A percentile compares a stretch with the other conserved stretches of the same genome.
Conservation (phyloP, 2,888 invertebrate species). For the Agonum fuliginosum region DNA sequence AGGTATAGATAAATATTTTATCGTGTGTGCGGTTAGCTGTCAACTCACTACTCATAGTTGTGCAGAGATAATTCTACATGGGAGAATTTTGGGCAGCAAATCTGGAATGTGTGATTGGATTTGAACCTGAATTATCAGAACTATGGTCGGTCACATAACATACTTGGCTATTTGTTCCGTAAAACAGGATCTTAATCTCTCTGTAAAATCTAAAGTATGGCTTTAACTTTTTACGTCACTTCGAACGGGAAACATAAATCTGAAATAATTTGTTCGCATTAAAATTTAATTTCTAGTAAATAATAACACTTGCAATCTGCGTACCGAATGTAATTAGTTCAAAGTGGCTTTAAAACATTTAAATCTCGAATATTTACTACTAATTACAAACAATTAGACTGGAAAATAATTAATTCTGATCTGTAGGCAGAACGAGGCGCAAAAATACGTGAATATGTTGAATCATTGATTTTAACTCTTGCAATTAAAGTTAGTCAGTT, state of each 20-base stretch:
- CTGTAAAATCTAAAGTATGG: not conserved
- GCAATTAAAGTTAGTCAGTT: not conserved
- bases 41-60: no score
- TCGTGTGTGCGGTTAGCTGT: no score
- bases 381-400: constrained; percentile 44
- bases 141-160: no score
- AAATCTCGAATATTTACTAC: constrained; percentile 23
- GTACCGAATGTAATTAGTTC: constrained; percentile 41
- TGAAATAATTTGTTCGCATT: constrained; percentile 1
- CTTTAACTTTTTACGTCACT: not conserved
- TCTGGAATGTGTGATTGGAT: no score
- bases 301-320: constrained; percentile 12
- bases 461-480: constrained; percentile 10
- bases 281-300: constrained; percentile 28
- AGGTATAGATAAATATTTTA: no score
- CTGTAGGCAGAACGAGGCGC: constrained; percentile 5
- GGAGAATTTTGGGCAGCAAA: no score
- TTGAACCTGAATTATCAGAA: no score
- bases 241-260: constrained; percentile 36
- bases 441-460: constrained; percentile 27
- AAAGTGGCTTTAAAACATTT: constrained; percentile 22
- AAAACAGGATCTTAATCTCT: no score
- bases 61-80: no score
- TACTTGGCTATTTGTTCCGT: no score
- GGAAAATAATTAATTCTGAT: constrained; percentile 22